phyloP scores from a whole-genome alignment of 2,888 invertebrate genomes.

The Monopis laevigella region DNA sequence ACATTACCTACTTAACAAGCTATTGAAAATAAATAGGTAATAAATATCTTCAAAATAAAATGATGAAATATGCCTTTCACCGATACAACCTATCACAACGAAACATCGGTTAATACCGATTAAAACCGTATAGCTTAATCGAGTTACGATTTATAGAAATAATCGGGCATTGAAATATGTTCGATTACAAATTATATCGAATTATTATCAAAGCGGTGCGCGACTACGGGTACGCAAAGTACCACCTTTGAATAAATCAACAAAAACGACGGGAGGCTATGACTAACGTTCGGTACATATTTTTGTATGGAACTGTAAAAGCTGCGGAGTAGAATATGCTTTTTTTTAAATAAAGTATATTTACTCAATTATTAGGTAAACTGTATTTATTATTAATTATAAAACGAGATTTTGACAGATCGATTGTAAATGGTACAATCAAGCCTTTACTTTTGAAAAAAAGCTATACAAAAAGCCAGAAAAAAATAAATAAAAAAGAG shows the following conservation, averaged over 20 bases:
- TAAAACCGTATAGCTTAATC: conserved; percentile 48
- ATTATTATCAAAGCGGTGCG: conserved; percentile 49
- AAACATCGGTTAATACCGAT: conserved; percentile 45
- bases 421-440: too few species aligned
- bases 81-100: not conserved
- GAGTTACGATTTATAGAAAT: conserved; percentile 65
- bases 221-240: conserved; percentile 50
- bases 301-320: conserved; percentile 32
- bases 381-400: too few species aligned
- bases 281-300: conserved; percentile 49
- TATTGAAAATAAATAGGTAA: too few species aligned
- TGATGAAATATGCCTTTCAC: too few species aligned
- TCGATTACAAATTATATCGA: conserved; percentile 55
- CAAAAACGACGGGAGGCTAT: conserved; percentile 61
- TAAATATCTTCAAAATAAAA: too few species aligned
- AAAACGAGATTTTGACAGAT: too few species aligned
- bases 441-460: too few species aligned
- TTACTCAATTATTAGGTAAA: too few species aligned
- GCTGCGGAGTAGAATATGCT: conserved; percentile 28
- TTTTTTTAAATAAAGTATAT: too few species aligned
- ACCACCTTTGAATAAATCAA: conserved; percentile 62
- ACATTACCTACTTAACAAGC: too few species aligned
- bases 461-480: too few species aligned
- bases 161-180: conserved; percentile 62
- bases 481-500: too few species aligned